Evolutionary conservation across 2,797 vertebrate species (phyloP).

Genomic region (Myotis findleyi): DNA sequence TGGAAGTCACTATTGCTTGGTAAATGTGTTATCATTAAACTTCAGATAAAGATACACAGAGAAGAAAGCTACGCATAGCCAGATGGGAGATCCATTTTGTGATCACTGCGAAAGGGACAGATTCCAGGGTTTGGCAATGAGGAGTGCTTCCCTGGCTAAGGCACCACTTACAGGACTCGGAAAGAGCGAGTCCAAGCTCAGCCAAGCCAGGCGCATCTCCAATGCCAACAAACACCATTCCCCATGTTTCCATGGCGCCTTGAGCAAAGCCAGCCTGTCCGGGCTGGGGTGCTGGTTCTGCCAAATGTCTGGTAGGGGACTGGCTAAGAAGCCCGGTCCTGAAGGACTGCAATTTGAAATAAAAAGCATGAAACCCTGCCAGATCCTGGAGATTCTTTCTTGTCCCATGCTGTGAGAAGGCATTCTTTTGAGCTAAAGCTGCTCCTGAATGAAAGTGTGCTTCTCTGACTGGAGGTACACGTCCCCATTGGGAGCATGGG

Average conservation of each 20-base stretch:
- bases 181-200: background rate
- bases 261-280: background rate
- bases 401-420: background rate
- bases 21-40: background rate
- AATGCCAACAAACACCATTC: background rate
- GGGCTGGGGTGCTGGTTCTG: background rate
- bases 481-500: too few relatives aligned
- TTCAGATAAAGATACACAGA: background rate
- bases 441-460: background rate
- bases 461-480: fast-evolving
- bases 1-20: background rate
- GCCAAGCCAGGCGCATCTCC: background rate
- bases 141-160: background rate
- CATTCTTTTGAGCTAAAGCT: background rate
- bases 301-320: background rate
- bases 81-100: background rate
- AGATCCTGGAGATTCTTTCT: background rate
- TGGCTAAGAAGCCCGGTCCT: background rate
- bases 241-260: background rate
- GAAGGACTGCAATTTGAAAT: background rate
- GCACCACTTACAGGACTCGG: background rate
- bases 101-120: background rate
- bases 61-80: background rate
- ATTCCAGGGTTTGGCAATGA: background rate
- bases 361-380: background rate